Evolutionary conservation across 2,888 invertebrate species (phyloP), one percentile per base, ranked within the genome.

Genomic region (Dryomyza anilis): DNA sequence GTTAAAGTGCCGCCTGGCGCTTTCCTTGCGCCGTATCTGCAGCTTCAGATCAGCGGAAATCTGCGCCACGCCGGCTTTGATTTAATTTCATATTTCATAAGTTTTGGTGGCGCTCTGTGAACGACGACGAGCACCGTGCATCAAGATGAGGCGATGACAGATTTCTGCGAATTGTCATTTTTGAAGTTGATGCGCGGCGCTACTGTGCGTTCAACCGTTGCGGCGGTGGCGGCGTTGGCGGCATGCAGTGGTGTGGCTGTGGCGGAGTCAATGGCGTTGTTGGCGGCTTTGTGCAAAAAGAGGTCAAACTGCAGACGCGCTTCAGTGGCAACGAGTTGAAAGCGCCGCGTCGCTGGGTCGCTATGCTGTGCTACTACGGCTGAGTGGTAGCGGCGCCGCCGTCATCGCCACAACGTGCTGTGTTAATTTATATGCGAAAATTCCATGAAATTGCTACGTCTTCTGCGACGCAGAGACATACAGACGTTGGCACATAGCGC

Each of bases 71-170:
- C n/a, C 19, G 30, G 33, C 61, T 61, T 61, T 53, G 43, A 53
- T 61, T 52, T 61, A 50, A 50, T 61, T 52, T 61, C 61, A 52
- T 61, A 50, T 33, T 39, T 63, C 36, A 36, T 56, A 19, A 52
- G 63, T 46, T 25, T 56, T 56, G 56, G 56, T 48, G 14, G 19
- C 50, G 36, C 21, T 25, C 23, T 19, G 14, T 23, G 23, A 14
- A 16, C 23, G 23, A 55, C 21, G 12, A 1, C 27, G 6, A 8
- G 5, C 2, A 4, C 12, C 23, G 25, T 36, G 46, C 33, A 48
- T 23, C 72, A 75, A 76, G 78, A 78, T 78, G 78, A 74, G 76
- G 76, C 75, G 78, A 78, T 78, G 78, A 78, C 78, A 79, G 78
- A 78, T 78, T 78, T 78, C 78, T 72, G 74, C 77, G 78, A 78